These are phyloP conservation scores for Heloderma charlesbogerti DNA, from an alignment of 2,113 vertebrate genomes.

Conservation along the genomic window DNA sequence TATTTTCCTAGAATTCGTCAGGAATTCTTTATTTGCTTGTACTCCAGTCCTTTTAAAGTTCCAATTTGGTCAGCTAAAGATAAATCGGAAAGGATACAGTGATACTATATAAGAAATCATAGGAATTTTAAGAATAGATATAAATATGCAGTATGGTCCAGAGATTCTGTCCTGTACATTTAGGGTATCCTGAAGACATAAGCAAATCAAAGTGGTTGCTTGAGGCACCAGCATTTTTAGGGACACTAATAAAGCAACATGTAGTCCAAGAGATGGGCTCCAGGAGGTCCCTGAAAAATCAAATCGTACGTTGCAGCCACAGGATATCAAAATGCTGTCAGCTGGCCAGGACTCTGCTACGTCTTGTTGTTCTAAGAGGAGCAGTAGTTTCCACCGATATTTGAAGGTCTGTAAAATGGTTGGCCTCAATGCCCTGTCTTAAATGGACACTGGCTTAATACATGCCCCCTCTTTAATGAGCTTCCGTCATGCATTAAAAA, in stretches of 20 bases:
- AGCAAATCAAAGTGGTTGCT: neutral
- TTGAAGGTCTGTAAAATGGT: neutral
- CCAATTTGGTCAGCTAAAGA: neutral
- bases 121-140: neutral
- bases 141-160: neutral
- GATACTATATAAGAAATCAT: neutral
- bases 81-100: neutral
- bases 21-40: neutral
- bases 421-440: neutral
- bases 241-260: neutral
- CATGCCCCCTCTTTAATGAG: too few relatives aligned
- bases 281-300: neutral
- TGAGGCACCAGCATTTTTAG: neutral
- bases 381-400: neutral
- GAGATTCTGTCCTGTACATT: neutral
- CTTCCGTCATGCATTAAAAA: too few relatives aligned
- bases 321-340: neutral
- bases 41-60: neutral
- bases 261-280: neutral
- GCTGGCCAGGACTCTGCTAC: neutral
- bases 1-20: accelerated
- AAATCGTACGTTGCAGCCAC: neutral
- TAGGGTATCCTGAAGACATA: neutral
- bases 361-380: neutral
- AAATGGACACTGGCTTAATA: neutral